These are phyloP conservation scores for Gordius sp. DNA, from an alignment of 2,888 invertebrate genomes.

Conservation along the genomic window DNA sequence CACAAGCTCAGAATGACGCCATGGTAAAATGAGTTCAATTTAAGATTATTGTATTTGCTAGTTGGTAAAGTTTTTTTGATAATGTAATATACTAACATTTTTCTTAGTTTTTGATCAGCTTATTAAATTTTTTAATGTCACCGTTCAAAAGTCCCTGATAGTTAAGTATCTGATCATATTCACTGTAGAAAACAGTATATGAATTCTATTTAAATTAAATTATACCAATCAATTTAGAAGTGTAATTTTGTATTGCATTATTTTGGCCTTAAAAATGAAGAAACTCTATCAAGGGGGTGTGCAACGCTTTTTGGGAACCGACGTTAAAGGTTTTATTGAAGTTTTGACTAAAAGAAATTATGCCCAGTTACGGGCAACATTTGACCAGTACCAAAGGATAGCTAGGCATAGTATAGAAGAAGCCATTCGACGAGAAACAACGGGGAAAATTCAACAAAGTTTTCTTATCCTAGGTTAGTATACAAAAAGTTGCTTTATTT, in stretches of 20 bases:
- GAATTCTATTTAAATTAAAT: too few relatives aligned
- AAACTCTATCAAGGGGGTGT: slow-evolving; percentile 9
- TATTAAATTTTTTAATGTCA: neutral
- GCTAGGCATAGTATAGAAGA: slow-evolving; percentile 6
- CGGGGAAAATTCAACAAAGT: neutral
- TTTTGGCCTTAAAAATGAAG: too few relatives aligned
- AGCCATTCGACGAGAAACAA: neutral
- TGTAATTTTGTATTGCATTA: too few relatives aligned
- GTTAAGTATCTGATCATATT: too few relatives aligned
- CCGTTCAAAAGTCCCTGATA: too few relatives aligned
- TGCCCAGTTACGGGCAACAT: slow-evolving; percentile 1
- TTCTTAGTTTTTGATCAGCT: neutral
- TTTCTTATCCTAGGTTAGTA: neutral
- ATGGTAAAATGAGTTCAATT: neutral
- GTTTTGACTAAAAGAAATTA: neutral
- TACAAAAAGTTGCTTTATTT: neutral
- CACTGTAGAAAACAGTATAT: too few relatives aligned
- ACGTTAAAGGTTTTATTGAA: neutral
- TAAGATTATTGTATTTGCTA: neutral
- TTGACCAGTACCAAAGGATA: slow-evolving; percentile 4
- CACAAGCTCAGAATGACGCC: neutral
- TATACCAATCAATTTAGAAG: too few relatives aligned
- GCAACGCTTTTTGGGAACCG: neutral
- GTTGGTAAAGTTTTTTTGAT: neutral
- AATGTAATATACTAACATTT: neutral